phyloP scores from a whole-genome alignment of 2,797 vertebrate species.

The Karalla daura region DNA sequence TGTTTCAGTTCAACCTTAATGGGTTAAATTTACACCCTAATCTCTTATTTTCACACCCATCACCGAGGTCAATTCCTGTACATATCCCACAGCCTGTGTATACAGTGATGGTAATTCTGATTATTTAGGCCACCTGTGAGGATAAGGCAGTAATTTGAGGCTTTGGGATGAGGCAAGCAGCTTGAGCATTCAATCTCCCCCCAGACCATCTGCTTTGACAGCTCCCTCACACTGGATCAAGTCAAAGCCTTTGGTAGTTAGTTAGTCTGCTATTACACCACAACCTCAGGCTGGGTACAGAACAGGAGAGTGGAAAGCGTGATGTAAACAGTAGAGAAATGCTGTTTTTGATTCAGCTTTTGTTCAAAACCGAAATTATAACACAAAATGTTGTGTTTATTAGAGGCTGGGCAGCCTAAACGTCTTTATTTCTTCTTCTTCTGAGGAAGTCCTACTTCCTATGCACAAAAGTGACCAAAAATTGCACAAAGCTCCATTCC shows the following conservation, averaged over 20 bases:
- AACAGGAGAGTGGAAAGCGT: neutral
- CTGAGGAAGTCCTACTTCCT: too few species aligned
- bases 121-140: constrained; percentile 56
- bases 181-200: constrained; percentile 57
- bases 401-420: too few species aligned
- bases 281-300: neutral
- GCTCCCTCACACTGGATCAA: constrained; percentile 65
- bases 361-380: too few species aligned
- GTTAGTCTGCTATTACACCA: constrained; percentile 17
- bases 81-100: neutral
- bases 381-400: too few species aligned
- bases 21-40: neutral
- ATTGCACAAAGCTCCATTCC: too few species aligned
- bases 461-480: too few species aligned
- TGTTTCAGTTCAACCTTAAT: neutral
- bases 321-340: too few species aligned
- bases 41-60: neutral
- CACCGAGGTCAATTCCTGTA: neutral
- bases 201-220: constrained; percentile 70
- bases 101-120: constrained; percentile 10
- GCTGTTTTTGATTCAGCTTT: too few species aligned
- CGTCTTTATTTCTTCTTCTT: too few species aligned
- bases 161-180: constrained; percentile 59
- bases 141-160: constrained; percentile 50
- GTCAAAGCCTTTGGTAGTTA: constrained; percentile 50